Percentiles rank a stretch among this genome's conserved stretches.
phyloP scores from a whole-genome alignment of 2,888 invertebrate species.

The Rotaria sp. region DNA sequence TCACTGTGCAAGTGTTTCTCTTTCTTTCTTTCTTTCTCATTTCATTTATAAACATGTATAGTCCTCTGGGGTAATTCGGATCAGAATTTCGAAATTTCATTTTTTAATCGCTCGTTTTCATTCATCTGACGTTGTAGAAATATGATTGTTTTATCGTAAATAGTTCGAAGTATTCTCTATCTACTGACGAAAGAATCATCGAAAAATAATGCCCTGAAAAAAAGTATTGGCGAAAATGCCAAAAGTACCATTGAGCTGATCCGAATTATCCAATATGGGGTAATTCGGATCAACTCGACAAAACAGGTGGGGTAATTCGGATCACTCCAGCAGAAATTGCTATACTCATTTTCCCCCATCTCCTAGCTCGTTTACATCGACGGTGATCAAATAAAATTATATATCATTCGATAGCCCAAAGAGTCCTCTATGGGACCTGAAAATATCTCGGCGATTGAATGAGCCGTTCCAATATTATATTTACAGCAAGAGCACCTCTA shows the following conservation, averaged over 20 bases:
- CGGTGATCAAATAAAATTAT: neutral
- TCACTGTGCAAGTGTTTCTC: too few species aligned
- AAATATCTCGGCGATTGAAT: neutral
- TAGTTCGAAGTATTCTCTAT: neutral
- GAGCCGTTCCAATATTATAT: neutral
- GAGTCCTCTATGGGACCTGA: neutral
- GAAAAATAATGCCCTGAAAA: neutral
- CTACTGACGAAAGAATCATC: neutral
- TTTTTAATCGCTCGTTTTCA: neutral
- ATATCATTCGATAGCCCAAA: neutral
- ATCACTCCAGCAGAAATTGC: neutral
- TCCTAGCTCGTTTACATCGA: neutral
- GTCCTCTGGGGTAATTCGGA: too few species aligned
- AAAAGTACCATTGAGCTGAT: neutral
- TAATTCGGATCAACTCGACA: neutral
- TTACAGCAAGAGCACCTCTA: neutral
- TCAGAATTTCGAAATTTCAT: neutral
- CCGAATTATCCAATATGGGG: neutral
- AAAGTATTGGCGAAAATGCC: neutral
- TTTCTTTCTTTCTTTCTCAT: too few species aligned
- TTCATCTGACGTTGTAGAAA: neutral
- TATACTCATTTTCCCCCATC: neutral
- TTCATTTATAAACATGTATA: too few species aligned
- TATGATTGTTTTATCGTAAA: neutral
- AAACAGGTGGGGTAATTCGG: neutral